These are phyloP conservation scores for Neoitamus cyanurus DNA, from an alignment of 2,888 invertebrate species.

Conservation along the genomic window DNA sequence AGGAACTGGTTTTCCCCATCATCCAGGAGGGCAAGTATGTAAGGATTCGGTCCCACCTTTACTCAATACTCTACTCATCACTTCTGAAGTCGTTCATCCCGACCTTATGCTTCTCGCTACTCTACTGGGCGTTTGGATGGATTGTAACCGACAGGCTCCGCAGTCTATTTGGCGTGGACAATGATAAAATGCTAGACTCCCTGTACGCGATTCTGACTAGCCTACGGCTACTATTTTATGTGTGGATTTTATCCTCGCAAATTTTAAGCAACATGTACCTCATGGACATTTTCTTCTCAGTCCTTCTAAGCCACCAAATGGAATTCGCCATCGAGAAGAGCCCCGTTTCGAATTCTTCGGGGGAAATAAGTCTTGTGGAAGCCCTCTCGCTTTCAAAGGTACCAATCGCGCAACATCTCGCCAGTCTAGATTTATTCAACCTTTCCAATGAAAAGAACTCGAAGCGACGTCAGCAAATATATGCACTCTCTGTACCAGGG, in stretches of 20 bases:
- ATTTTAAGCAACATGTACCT: slow-evolving; percentile 77
- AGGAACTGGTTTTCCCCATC: slow-evolving; percentile 74
- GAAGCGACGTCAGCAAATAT: slow-evolving; percentile 73
- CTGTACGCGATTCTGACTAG: slow-evolving; percentile 62
- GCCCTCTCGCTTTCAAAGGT: slow-evolving; percentile 70
- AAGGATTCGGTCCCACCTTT: slow-evolving; percentile 73
- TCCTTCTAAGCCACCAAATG: slow-evolving; percentile 77
- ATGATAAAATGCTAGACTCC: slow-evolving; percentile 58
- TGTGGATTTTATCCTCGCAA: slow-evolving; percentile 77
- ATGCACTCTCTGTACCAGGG: slow-evolving; percentile 81
- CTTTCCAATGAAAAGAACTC: slow-evolving; percentile 71
- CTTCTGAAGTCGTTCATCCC: slow-evolving; percentile 73
- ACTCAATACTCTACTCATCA: slow-evolving; percentile 71
- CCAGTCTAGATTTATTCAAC: slow-evolving; percentile 78
- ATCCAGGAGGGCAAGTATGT: slow-evolving; percentile 77
- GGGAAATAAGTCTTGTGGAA: slow-evolving; percentile 70
- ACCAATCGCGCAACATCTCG: slow-evolving; percentile 78
- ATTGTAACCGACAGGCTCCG: slow-evolving; percentile 69
- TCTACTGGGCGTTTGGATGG: slow-evolving; percentile 74
- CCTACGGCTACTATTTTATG: slow-evolving; percentile 69
- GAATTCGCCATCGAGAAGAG: slow-evolving; percentile 71
- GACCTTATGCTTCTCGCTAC: slow-evolving; percentile 70
- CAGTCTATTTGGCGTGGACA: slow-evolving; percentile 68
- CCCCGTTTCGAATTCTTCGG: slow-evolving; percentile 56
- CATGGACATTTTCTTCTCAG: slow-evolving; percentile 77